These are phyloP conservation scores for Plecotus auritus DNA, from an alignment of 2,113 vertebrate species.

Conservation along the genomic window DNA sequence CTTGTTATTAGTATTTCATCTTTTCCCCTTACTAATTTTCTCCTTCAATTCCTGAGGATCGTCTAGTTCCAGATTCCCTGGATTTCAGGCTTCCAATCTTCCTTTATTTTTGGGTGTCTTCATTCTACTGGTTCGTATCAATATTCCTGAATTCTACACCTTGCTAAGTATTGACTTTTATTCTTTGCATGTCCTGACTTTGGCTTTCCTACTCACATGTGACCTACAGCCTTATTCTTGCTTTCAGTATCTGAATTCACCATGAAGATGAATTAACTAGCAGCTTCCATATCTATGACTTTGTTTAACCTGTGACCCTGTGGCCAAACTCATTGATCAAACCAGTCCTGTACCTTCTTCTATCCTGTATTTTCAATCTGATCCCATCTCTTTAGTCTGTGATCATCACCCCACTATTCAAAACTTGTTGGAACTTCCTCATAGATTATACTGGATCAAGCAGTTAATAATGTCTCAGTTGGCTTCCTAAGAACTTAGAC, in stretches of 20 bases:
- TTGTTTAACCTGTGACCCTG: not conserved
- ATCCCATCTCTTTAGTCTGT: not conserved
- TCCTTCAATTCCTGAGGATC: not conserved
- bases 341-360: not conserved
- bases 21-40: not conserved
- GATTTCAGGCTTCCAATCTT: conserved; percentile 18
- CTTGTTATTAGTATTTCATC: not conserved
- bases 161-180: not conserved
- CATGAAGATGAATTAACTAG: not conserved
- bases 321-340: not conserved
- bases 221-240: not conserved
- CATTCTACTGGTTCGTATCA: not conserved
- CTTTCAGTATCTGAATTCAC: not conserved
- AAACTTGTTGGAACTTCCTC: not conserved
- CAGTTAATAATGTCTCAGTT: not conserved
- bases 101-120: not conserved
- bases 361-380: not conserved
- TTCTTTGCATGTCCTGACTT: not conserved
- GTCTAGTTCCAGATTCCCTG: not conserved
- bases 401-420: not conserved
- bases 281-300: not conserved
- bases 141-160: not conserved
- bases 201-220: not conserved
- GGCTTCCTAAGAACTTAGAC: not conserved
- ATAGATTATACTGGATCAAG: not conserved